Conservation (phyloP, 2,888 invertebrate genomes). For the Agonum fuliginosum region DNA sequence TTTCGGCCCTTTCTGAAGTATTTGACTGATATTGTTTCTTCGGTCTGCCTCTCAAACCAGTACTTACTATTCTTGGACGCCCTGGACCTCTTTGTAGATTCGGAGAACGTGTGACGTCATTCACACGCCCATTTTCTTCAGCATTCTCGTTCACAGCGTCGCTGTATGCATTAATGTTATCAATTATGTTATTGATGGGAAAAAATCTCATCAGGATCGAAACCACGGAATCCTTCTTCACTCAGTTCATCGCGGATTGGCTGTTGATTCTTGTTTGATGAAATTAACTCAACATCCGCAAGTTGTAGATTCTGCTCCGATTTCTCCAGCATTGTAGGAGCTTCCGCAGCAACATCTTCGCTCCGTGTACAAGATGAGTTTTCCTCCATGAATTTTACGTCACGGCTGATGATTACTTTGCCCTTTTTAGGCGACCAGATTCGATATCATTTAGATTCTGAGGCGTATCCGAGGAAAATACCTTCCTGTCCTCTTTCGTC, state of each 20-base stretch:
- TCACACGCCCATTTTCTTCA: not conserved
- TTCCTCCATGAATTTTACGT: constrained; percentile 20
- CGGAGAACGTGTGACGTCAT: too few species aligned
- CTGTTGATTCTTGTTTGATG: too few species aligned
- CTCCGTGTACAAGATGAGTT: too few species aligned
- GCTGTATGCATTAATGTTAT: too few species aligned
- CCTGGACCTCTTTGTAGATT: not conserved
- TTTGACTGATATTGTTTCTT: not conserved
- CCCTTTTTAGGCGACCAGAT: constrained; percentile 35
- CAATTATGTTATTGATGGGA: too few species aligned
- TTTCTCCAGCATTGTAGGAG: too few species aligned
- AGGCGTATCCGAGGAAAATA: constrained; percentile 57
- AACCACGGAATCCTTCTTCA: too few species aligned
- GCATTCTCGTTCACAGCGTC: too few species aligned
- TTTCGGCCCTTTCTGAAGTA: not conserved
- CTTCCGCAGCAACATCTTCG: not conserved
- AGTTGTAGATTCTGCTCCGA: too few species aligned
- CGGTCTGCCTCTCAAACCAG: not conserved
- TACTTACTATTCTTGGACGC: not conserved
- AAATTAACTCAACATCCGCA: too few species aligned
- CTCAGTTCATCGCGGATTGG: too few species aligned
- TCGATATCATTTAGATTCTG: constrained; percentile 52
- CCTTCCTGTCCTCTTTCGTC: constrained; percentile 46
- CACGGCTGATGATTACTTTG: not conserved
- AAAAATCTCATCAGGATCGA: too few species aligned